Conservation (phyloP, 1,140 invertebrate species). For the Holcopasites calliopsidis region DNA sequence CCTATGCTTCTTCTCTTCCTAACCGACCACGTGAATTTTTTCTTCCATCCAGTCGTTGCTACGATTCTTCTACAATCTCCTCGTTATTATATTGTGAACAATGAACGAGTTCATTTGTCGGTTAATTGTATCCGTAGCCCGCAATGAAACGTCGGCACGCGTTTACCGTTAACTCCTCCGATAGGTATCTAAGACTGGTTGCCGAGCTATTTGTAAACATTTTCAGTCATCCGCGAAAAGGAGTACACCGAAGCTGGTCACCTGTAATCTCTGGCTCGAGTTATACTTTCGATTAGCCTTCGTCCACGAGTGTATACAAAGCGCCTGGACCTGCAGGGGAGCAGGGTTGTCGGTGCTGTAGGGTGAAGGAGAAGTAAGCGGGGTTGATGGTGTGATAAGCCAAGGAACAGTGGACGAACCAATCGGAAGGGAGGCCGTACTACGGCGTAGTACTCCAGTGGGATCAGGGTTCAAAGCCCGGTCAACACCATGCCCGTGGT, state of each 20-base stretch:
- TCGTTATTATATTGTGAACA: background rate
- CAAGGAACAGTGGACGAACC: conserved; percentile 48
- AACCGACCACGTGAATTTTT: background rate
- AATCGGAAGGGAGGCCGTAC: conserved; percentile 61
- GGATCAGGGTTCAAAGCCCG: conserved; percentile 73
- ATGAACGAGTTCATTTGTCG: background rate
- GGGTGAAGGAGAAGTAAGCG: conserved; percentile 42
- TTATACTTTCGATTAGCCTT: background rate
- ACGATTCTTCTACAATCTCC: background rate
- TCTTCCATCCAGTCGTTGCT: background rate
- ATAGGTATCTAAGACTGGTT: conserved; percentile 13
- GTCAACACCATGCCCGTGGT: conserved; percentile 66
- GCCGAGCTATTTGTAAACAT: conserved; percentile 26
- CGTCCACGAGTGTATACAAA: background rate
- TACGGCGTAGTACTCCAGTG: conserved; percentile 70
- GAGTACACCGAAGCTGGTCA: background rate
- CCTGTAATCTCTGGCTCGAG: background rate
- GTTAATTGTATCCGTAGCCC: background rate
- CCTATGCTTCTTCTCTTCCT: background rate
- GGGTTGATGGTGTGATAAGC: conserved; percentile 65
- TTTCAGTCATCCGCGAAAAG: conserved; percentile 2
- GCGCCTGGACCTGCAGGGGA: background rate
- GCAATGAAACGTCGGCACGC: background rate
- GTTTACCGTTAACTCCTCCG: conserved; percentile 17
- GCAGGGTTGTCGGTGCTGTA: background rate